Percentiles rank a stretch among this genome's conserved stretches.
Evolutionary conservation across 2,888 invertebrate genomes (phyloP).

Genomic region (Drosophila mulleri): DNA sequence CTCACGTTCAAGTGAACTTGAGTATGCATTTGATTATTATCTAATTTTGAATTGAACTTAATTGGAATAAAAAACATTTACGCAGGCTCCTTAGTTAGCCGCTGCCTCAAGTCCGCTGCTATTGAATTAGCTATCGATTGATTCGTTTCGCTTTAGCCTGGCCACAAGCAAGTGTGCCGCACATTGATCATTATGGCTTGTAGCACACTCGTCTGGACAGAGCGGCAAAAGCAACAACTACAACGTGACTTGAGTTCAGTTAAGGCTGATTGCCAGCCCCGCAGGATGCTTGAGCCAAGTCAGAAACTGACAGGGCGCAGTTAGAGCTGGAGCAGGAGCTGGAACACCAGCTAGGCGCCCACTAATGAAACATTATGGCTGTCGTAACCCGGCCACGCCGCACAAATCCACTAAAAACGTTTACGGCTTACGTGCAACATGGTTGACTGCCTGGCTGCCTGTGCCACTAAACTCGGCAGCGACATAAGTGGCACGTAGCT

Average conservation of each 20-base stretch:
- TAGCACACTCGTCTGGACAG: slow-evolving; percentile 17
- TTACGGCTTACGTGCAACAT: slow-evolving; percentile 77
- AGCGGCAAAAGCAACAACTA: neutral
- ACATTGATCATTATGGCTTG: slow-evolving; percentile 36
- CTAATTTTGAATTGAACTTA: slow-evolving; percentile 9
- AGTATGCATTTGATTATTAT: neutral
- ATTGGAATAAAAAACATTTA: slow-evolving; percentile 6
- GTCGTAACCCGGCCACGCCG: slow-evolving; percentile 71
- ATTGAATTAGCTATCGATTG: slow-evolving; percentile 49
- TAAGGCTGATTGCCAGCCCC: slow-evolving; percentile 29
- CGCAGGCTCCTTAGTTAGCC: neutral
- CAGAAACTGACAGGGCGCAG: slow-evolving; percentile 21
- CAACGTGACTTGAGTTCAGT: slow-evolving; percentile 21
- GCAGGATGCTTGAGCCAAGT: slow-evolving; percentile 20
- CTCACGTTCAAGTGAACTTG: neutral
- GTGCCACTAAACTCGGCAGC: slow-evolving; percentile 32
- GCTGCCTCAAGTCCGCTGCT: slow-evolving; percentile 10
- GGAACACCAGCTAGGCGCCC: slow-evolving; percentile 44
- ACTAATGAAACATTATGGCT: slow-evolving; percentile 78
- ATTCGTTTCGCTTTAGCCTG: slow-evolving; percentile 13
- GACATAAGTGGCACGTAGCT: slow-evolving; percentile 71
- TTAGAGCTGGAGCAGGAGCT: slow-evolving; percentile 6
- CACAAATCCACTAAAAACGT: slow-evolving; percentile 79
- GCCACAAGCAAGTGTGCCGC: slow-evolving; percentile 8
- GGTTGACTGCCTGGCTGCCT: slow-evolving; percentile 38